These are phyloP conservation scores for Temnothorax ravouxi DNA, from an alignment of 2,888 invertebrate genomes.

Conservation along the genomic window DNA sequence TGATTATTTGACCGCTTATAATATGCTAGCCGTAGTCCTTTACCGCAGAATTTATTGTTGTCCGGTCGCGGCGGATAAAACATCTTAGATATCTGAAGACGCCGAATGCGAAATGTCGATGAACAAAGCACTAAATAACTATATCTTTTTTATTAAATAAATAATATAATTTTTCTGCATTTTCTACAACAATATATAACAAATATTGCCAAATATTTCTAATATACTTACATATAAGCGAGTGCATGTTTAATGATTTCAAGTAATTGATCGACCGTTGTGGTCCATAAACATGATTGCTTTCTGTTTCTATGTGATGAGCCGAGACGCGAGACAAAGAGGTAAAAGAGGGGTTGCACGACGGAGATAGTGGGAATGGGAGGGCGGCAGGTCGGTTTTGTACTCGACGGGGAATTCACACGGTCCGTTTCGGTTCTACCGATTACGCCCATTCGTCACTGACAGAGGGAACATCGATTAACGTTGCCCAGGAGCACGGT, in stretches of 20 bases:
- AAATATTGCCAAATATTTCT: not conserved
- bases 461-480: slow-evolving; percentile 80
- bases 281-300: slow-evolving; percentile 45
- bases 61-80: slow-evolving; percentile 75
- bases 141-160: not conserved
- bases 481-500: slow-evolving; percentile 74
- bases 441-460: slow-evolving; percentile 81
- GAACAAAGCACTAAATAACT: not conserved
- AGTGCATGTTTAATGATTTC: not conserved
- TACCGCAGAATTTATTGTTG: slow-evolving; percentile 83
- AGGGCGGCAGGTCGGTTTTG: slow-evolving; percentile 70
- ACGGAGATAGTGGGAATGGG: slow-evolving; percentile 27
- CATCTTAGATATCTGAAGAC: slow-evolving; percentile 60
- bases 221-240: not conserved
- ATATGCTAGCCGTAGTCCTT: slow-evolving; percentile 80
- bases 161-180: not conserved
- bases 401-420: slow-evolving; percentile 81
- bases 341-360: slow-evolving; percentile 45
- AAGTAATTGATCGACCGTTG: slow-evolving; percentile 29
- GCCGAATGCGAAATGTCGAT: slow-evolving; percentile 64
- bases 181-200: too few species aligned
- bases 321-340: slow-evolving; percentile 65
- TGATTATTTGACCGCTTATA: slow-evolving; percentile 86
- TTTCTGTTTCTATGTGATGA: slow-evolving; percentile 58
- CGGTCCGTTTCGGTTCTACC: slow-evolving; percentile 81